A percentile compares a stretch with the other conserved stretches of the same genome.
Conservation (phyloP, 64 coral and sea anemone species). For the Hydrozoanthus tunicans region DNA sequence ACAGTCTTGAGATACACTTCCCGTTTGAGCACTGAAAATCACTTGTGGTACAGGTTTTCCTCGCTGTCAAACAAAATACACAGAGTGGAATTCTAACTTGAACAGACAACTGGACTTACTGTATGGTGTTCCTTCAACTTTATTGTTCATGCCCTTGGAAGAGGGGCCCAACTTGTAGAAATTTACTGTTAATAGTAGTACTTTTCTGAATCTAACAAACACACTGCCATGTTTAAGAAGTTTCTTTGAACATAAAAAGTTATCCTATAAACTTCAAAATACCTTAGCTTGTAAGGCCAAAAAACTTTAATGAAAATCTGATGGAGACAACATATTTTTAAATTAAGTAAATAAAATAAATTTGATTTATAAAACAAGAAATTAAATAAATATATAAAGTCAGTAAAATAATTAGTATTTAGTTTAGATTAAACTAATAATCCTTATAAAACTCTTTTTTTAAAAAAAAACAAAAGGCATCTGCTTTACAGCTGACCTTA, state of each 20-base stretch:
- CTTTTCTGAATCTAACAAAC: too few relatives aligned
- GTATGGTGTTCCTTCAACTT: background rate
- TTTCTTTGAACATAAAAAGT: too few relatives aligned
- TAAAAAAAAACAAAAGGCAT: background rate
- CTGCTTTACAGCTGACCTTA: too few relatives aligned
- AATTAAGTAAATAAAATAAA: too few relatives aligned
- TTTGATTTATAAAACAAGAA: too few relatives aligned
- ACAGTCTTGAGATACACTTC: conserved; percentile 23
- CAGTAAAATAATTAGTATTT: background rate
- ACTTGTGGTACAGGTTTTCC: conserved; percentile 11
- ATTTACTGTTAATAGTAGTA: too few relatives aligned
- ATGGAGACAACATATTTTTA: too few relatives aligned
- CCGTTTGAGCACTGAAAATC: conserved; percentile 48
- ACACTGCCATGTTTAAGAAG: too few relatives aligned
- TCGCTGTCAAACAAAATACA: conserved; percentile 25
- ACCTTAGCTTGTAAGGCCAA: too few relatives aligned
- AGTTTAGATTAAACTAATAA: background rate
- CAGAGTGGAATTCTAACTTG: background rate
- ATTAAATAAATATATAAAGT: background rate
- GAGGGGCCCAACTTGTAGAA: too few relatives aligned
- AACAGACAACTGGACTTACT: background rate
- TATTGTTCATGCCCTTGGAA: background rate
- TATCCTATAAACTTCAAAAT: too few relatives aligned
- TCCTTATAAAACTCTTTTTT: background rate
- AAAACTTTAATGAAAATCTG: too few relatives aligned